These are phyloP conservation scores for Drosophila barbarae DNA, from an alignment of 2,888 invertebrate genomes.

Conservation along the genomic window DNA sequence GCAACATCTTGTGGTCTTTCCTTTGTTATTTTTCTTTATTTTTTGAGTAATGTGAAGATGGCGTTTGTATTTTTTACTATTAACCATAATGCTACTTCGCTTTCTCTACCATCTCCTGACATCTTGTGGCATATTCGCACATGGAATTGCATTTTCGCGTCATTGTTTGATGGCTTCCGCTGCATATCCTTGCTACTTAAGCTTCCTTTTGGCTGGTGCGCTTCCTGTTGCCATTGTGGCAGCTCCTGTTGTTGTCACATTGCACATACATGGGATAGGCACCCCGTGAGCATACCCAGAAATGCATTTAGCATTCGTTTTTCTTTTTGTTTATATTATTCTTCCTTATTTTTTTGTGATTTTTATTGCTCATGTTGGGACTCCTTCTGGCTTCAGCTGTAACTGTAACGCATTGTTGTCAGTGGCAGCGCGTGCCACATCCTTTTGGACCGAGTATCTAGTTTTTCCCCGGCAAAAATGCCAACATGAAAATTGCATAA, in stretches of 20 bases:
- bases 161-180: slow-evolving; percentile 72
- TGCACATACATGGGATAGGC: slow-evolving; percentile 4
- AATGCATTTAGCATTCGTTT: slow-evolving; percentile 56
- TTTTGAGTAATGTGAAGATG: slow-evolving; percentile 6
- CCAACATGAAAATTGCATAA: slow-evolving; percentile 76
- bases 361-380: slow-evolving; percentile 36
- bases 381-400: slow-evolving; percentile 9
- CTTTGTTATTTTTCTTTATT: neutral
- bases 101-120: slow-evolving; percentile 2
- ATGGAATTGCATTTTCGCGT: slow-evolving; percentile 44
- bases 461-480: slow-evolving; percentile 55
- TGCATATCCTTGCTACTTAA: slow-evolving; percentile 60
- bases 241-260: slow-evolving; percentile 29
- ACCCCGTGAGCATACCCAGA: slow-evolving; percentile 20
- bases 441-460: slow-evolving; percentile 36
- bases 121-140: slow-evolving; percentile 35
- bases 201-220: slow-evolving; percentile 46
- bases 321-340: slow-evolving; percentile 14
- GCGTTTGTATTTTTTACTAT: slow-evolving; percentile 32
- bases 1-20: neutral
- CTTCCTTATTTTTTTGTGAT: slow-evolving; percentile 9
- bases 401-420: slow-evolving; percentile 71
- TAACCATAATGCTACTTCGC: slow-evolving; percentile 24
- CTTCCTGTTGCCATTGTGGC: slow-evolving; percentile 54
- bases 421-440: slow-evolving; percentile 43